phyloP scores from a whole-genome alignment of 2,888 invertebrate genomes.

The Ypsolopha sequella region DNA sequence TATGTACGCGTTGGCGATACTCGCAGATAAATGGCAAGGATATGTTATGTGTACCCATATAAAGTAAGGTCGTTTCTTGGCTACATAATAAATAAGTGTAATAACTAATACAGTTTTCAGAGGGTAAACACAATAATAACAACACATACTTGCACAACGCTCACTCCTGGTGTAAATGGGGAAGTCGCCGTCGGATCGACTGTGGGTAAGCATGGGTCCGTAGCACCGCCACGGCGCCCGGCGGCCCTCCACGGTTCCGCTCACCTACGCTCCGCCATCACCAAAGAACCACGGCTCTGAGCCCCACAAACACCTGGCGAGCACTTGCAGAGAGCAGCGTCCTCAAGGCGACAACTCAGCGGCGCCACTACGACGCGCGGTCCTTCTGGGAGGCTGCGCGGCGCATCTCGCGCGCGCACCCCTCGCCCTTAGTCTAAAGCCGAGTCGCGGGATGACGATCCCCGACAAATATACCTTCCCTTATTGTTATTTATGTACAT shows the following conservation, averaged over 20 bases:
- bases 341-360: constrained; percentile 7
- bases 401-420: constrained; percentile 55
- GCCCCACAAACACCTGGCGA: too few relatives aligned
- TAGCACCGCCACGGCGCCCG: constrained; percentile 73
- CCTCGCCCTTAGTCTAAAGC: constrained; percentile 3
- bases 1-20: too few relatives aligned
- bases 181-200: constrained; percentile 88
- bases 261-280: constrained; percentile 56
- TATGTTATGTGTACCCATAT: too few relatives aligned
- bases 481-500: too few relatives aligned
- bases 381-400: constrained; percentile 55
- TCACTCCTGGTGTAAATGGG: constrained; percentile 85
- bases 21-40: too few relatives aligned
- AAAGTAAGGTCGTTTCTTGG: too few relatives aligned
- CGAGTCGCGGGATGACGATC: neutral
- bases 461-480: neutral
- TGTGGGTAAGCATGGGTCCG: constrained; percentile 85
- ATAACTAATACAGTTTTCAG: too few relatives aligned
- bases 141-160: constrained; percentile 13
- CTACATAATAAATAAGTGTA: too few relatives aligned
- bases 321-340: neutral
- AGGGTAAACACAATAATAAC: neutral
- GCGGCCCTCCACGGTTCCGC: constrained; percentile 64
- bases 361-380: constrained; percentile 49
- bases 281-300: constrained; percentile 26